These are phyloP conservation scores for Stenolophus ochropezus DNA, from an alignment of 2,888 invertebrate species.

Conservation along the genomic window DNA sequence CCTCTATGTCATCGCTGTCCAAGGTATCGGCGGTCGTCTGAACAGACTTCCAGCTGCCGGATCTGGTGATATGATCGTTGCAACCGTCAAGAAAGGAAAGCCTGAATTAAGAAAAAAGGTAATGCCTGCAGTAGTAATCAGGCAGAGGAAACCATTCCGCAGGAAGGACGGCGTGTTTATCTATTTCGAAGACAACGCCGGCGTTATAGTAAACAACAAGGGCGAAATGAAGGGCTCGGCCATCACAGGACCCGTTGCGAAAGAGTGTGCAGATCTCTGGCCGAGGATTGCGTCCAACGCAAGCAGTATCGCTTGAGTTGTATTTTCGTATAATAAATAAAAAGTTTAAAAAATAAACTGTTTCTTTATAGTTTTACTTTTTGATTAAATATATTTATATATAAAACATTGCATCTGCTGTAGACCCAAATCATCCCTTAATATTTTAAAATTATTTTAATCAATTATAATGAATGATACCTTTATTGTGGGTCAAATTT, in stretches of 20 bases:
- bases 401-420: not conserved
- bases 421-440: not conserved
- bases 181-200: constrained; percentile 99
- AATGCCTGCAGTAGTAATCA: constrained; percentile 99
- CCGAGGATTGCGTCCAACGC: constrained; percentile 99
- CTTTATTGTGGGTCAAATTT: no score
- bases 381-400: constrained; percentile 53
- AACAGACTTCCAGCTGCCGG: constrained; percentile 99
- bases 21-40: constrained; percentile 97
- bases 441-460: no score
- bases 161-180: constrained; percentile 99
- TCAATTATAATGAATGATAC: no score
- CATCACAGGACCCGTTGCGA: constrained; percentile 99
- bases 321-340: constrained; percentile 58
- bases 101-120: constrained; percentile 99
- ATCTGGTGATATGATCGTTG: constrained; percentile 99
- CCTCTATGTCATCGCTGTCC: constrained; percentile 98
- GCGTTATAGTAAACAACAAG: constrained; percentile 99
- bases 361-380: constrained; percentile 46
- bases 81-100: constrained; percentile 99
- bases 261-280: constrained; percentile 99
- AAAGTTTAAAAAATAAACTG: constrained; percentile 42
- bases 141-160: constrained; percentile 98
- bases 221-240: constrained; percentile 99
- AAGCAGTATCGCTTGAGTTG: constrained; percentile 93